Conservation (phyloP, 2,888 invertebrate species). For the Lasioglossum malachurum region DNA sequence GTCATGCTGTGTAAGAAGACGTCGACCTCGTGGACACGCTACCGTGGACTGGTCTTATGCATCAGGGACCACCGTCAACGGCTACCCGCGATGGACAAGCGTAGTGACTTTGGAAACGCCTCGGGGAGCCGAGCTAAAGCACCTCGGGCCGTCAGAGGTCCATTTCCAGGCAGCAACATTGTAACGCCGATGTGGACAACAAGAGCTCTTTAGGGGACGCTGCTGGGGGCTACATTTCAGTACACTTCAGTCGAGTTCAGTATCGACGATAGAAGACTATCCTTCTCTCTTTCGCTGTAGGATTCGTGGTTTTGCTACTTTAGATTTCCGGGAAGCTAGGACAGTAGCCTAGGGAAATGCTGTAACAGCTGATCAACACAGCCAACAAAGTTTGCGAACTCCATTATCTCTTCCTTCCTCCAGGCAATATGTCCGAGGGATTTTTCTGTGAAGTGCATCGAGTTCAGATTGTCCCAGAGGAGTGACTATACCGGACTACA, state of each 20-base stretch:
- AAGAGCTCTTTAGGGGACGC: background rate
- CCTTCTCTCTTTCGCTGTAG: background rate
- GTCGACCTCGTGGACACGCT: conserved; percentile 75
- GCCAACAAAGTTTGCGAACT: background rate
- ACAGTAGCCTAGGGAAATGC: background rate
- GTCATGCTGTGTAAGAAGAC: conserved; percentile 80
- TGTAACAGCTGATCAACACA: background rate
- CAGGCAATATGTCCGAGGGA: background rate
- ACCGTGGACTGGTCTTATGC: conserved; percentile 15
- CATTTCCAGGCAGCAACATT: background rate
- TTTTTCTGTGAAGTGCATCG: background rate
- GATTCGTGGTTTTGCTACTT: background rate
- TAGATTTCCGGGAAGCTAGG: background rate
- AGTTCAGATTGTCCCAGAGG: background rate
- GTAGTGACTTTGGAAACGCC: background rate
- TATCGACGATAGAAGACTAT: background rate
- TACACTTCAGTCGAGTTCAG: too few relatives aligned
- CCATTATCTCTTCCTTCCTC: background rate
- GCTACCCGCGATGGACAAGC: background rate
- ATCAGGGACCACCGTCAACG: conserved; percentile 18
- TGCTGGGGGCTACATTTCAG: background rate
- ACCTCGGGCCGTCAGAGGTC: background rate
- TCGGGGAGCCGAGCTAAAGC: background rate
- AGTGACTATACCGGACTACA: too few relatives aligned
- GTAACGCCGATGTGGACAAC: background rate